phyloP scores from a whole-genome alignment of 2,113 vertebrate species.

The Petrocephalus zakoni region DNA sequence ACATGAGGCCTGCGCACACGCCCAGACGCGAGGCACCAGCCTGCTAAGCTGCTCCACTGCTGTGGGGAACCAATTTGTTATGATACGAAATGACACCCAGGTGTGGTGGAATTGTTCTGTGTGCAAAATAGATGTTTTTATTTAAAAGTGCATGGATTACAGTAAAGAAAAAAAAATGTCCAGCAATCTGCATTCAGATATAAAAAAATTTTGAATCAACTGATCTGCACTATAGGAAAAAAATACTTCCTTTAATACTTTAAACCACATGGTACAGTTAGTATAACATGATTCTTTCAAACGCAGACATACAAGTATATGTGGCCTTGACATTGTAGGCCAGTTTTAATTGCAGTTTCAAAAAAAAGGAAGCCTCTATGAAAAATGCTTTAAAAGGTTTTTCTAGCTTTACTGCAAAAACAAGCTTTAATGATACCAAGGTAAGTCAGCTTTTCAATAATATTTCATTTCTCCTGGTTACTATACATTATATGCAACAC shows the following conservation, averaged over 20 bases:
- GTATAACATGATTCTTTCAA: background rate
- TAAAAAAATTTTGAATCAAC: background rate
- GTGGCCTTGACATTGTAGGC: background rate
- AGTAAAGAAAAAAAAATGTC: background rate
- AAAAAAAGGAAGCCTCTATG: constrained; percentile 3
- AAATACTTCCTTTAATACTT: background rate
- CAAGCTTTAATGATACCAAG: background rate
- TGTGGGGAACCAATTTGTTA: background rate
- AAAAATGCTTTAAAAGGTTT: background rate
- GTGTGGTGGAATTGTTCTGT: background rate
- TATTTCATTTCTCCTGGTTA: background rate
- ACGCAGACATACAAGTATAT: background rate
- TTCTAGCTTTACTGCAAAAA: background rate
- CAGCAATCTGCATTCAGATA: background rate
- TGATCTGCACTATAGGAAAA: background rate
- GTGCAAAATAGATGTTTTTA: background rate
- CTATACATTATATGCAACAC: background rate
- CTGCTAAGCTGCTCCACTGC: background rate
- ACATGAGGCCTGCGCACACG: background rate
- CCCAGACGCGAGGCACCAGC: background rate
- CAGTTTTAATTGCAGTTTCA: background rate
- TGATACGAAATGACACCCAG: background rate
- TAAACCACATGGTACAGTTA: background rate
- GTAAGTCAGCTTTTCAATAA: background rate
- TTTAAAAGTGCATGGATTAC: background rate